Percentiles rank a stretch among this genome's conserved stretches.
Conservation (phyloP, 2,113 vertebrate genomes). For the Dipodomys spectabilis region DNA sequence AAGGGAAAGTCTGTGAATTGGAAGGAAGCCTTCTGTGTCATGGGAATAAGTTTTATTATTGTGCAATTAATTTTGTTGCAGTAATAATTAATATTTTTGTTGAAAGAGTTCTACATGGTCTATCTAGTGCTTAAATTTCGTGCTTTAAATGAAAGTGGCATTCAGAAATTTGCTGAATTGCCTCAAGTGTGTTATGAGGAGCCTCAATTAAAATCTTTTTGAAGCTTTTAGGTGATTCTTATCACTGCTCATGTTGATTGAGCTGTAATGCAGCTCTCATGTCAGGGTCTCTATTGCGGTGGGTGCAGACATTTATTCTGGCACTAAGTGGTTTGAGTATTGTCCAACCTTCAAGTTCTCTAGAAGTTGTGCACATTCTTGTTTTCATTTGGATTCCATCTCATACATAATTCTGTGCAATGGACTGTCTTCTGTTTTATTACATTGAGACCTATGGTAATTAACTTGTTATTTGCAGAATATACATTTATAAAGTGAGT, state of each 20-base stretch:
- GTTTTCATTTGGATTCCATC: neutral
- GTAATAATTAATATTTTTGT: conserved; percentile 27
- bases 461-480: neutral
- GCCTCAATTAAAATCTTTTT: neutral
- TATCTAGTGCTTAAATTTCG: neutral
- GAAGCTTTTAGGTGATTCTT: neutral
- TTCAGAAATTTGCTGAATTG: neutral
- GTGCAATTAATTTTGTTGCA: neutral
- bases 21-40: neutral
- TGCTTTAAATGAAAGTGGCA: neutral
- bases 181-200: neutral
- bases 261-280: neutral
- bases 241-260: neutral
- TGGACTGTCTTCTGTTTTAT: neutral
- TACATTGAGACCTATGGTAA: neutral
- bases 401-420: neutral
- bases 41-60: neutral
- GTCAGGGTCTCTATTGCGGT: neutral
- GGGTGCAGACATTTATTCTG: neutral
- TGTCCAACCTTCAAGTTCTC: neutral
- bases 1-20: neutral
- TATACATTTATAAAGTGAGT: neutral
- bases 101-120: neutral
- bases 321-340: neutral
- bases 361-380: neutral